phyloP scores from a whole-genome alignment of 1,140 invertebrate genomes.

The Whitmania pigra region DNA sequence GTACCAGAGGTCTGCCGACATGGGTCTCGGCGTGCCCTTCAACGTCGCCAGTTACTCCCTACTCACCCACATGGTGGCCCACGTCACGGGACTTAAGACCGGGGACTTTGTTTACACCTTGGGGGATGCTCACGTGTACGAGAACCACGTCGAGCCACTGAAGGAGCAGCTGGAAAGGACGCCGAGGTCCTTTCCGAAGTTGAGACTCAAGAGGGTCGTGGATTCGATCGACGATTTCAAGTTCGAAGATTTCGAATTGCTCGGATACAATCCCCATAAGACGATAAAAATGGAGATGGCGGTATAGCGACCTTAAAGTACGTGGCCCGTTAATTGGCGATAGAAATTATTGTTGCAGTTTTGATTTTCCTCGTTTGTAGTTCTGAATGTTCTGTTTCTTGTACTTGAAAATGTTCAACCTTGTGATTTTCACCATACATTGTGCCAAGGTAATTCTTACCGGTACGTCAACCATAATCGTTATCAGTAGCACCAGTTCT shows the following conservation, averaged over 20 bases:
- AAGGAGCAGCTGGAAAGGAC: conserved; percentile 62
- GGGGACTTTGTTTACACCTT: conserved; percentile 92
- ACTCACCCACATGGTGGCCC: conserved; percentile 88
- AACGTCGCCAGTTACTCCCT: conserved; percentile 96
- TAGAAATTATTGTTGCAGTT: too few relatives aligned
- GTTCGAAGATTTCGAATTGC: conserved; percentile 73
- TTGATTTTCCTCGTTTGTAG: too few relatives aligned
- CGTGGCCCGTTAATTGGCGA: too few relatives aligned
- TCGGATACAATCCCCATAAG: conserved; percentile 74
- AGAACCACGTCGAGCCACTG: conserved; percentile 76
- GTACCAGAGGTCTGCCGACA: conserved; percentile 92
- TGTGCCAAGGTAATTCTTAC: too few relatives aligned
- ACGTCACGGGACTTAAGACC: conserved; percentile 77
- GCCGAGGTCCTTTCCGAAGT: conserved; percentile 69
- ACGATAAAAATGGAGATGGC: conserved; percentile 94
- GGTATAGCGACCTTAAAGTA: conserved; percentile 49
- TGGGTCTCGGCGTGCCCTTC: conserved; percentile 95
- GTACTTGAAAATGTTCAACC: too few relatives aligned
- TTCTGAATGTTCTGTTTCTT: too few relatives aligned
- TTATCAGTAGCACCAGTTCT: too few relatives aligned
- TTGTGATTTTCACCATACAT: too few relatives aligned
- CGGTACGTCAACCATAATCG: too few relatives aligned
- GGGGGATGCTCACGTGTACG: conserved; percentile 91
- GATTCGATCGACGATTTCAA: conserved; percentile 77
- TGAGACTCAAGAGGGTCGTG: conserved; percentile 60